These are phyloP conservation scores for Neomonachus schauinslandi DNA, from an alignment of 2,113 vertebrate species.

Conservation along the genomic window DNA sequence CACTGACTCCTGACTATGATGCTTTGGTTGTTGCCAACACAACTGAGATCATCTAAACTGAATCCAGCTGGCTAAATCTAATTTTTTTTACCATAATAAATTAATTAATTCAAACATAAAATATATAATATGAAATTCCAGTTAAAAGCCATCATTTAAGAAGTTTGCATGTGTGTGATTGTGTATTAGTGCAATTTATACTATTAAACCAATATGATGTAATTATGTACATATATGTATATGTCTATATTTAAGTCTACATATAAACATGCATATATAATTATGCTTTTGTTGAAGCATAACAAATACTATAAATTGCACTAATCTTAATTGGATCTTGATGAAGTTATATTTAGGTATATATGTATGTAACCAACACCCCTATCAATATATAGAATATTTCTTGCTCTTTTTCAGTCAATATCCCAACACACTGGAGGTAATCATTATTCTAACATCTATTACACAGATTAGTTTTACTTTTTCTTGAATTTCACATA, in stretches of 20 bases:
- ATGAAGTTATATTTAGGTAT: not conserved
- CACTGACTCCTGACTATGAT: not conserved
- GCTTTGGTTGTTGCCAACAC: not conserved
- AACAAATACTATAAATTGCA: not conserved
- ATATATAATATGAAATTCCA: constrained; percentile 5
- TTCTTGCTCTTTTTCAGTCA: not conserved
- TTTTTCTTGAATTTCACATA: constrained; percentile 1
- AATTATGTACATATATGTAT: not conserved
- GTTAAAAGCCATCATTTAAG: not conserved
- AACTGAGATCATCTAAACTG: not conserved
- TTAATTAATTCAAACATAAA: not conserved
- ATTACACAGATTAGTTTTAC: not conserved
- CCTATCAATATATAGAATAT: not conserved
- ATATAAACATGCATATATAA: not conserved
- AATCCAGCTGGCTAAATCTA: not conserved
- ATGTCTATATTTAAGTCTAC: not conserved
- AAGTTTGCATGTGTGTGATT: not conserved
- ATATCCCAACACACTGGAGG: not conserved
- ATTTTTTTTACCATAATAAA: not conserved
- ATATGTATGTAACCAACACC: not conserved
- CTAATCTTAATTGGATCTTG: not conserved
- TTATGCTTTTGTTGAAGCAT: not conserved
- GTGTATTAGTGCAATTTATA: not conserved
- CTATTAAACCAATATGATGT: not conserved
- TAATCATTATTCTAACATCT: not conserved